Conservation (phyloP, 1,140 invertebrate species). For the Cydia pomonella region DNA sequence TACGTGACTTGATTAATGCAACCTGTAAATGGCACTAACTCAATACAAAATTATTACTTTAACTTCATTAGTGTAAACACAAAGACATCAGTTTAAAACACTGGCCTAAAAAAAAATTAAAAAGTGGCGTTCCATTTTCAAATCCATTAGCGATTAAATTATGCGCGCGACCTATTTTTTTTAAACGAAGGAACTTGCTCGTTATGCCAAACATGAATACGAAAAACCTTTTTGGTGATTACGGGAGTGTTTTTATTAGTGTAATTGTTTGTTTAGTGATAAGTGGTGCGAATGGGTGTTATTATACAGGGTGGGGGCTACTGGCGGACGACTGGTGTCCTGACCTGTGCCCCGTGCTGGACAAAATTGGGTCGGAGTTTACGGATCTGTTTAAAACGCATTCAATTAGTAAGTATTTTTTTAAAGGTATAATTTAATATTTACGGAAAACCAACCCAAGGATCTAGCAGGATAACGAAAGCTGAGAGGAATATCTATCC, state of each 20-base stretch:
- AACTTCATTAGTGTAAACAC: neutral
- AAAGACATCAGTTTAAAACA: constrained; percentile 15
- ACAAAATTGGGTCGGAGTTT: constrained; percentile 50
- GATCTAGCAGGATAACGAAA: too few relatives aligned
- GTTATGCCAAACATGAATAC: constrained; percentile 31
- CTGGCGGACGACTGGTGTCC: constrained; percentile 59
- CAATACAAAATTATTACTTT: neutral
- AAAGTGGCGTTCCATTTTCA: constrained; percentile 15
- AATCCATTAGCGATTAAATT: constrained; percentile 18
- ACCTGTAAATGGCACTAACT: constrained; percentile 35
- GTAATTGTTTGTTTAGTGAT: constrained; percentile 49
- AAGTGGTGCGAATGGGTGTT: constrained; percentile 53
- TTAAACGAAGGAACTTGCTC: constrained; percentile 15
- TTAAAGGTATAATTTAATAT: neutral
- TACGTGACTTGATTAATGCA: constrained; percentile 65
- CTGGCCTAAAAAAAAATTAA: neutral
- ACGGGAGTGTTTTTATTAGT: constrained; percentile 43
- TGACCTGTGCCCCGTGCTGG: constrained; percentile 59
- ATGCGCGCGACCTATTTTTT: constrained; percentile 26
- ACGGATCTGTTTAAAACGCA: constrained; percentile 56
- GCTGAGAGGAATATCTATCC: too few relatives aligned
- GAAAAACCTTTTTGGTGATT: constrained; percentile 32
- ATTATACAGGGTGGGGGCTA: constrained; percentile 56
- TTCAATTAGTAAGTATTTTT: constrained; percentile 50
- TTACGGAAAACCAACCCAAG: too few relatives aligned